phyloP scores from a whole-genome alignment of 2,888 invertebrate species.

The Rhingia rostrata region DNA sequence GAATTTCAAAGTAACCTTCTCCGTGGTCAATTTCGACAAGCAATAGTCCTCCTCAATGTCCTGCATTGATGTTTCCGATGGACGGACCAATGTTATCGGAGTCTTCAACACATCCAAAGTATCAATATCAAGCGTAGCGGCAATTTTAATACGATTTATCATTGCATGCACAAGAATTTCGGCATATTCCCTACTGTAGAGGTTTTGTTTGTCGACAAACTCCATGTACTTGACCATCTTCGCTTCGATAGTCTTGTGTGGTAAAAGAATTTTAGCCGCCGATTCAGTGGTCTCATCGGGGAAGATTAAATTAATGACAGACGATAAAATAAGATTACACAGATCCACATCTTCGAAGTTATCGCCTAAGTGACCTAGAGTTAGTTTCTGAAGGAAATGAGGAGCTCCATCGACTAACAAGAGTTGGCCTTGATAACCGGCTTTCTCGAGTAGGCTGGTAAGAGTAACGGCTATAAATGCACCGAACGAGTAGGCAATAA shows the following conservation, averaged over 20 bases:
- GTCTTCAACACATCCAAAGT: constrained; percentile 83
- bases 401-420: constrained; percentile 93
- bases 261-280: constrained; percentile 82
- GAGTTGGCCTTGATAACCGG: constrained; percentile 86
- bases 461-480: constrained; percentile 90
- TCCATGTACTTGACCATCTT: constrained; percentile 84
- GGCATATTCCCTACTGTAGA: constrained; percentile 83
- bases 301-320: constrained; percentile 79
- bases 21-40: constrained; percentile 85
- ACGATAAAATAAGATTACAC: constrained; percentile 79
- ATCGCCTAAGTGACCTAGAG: constrained; percentile 78
- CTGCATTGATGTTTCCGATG: constrained; percentile 85
- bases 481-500: constrained; percentile 96
- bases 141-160: constrained; percentile 85
- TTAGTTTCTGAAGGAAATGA: constrained; percentile 85
- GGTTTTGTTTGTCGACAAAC: constrained; percentile 81
- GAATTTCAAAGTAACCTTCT: constrained; percentile 85
- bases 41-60: constrained; percentile 87
- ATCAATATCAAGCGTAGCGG: constrained; percentile 83
- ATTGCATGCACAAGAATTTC: constrained; percentile 81
- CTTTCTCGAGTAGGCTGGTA: constrained; percentile 87
- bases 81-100: constrained; percentile 86
- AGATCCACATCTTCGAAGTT: constrained; percentile 79
- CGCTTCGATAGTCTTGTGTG: constrained; percentile 85
- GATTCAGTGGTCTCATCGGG: constrained; percentile 80